A percentile compares a stretch with the other conserved stretches of the same genome.
Conservation (phyloP, 2,888 invertebrate genomes). For the Syritta pipiens region DNA sequence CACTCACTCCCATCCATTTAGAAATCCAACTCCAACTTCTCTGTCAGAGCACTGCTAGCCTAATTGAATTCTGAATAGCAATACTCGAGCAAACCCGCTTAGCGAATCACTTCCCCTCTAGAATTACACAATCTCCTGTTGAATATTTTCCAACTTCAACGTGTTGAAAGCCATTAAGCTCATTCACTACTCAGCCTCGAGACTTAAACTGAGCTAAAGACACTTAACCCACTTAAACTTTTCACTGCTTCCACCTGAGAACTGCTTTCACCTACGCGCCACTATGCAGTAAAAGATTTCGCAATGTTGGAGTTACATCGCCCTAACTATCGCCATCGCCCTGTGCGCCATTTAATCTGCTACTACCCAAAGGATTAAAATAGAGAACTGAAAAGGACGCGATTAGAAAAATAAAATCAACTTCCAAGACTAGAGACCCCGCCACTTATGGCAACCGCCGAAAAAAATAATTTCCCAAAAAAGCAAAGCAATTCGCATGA, state of each 20-base stretch:
- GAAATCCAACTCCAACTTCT: no score
- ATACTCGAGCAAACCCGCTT: no score
- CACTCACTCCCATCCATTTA: no score
- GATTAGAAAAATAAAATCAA: background rate
- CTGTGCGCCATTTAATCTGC: background rate
- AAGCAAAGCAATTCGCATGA: slow-evolving; percentile 45
- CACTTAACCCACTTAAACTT: slow-evolving; percentile 40
- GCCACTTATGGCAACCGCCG: no score
- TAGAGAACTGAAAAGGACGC: no score
- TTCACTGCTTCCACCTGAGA: slow-evolving; percentile 19
- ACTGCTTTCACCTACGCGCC: background rate
- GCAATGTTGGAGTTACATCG: background rate
- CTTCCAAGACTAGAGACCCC: background rate
- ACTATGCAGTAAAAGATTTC: background rate
- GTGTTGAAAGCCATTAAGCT: slow-evolving; percentile 56
- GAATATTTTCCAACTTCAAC: slow-evolving; percentile 39
- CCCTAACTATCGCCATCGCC: background rate
- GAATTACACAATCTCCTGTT: slow-evolving; percentile 41
- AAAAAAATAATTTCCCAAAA: slow-evolving; percentile 29
- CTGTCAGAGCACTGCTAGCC: no score
- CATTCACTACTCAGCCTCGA: slow-evolving; percentile 18
- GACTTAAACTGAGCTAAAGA: slow-evolving; percentile 20
- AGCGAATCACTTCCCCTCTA: background rate
- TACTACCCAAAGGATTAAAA: no score
- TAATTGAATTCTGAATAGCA: no score